Evolutionary conservation across 2,113 vertebrate species (phyloP), one percentile per base, ranked within the genome.

Genomic region (Sebastes fasciatus): DNA sequence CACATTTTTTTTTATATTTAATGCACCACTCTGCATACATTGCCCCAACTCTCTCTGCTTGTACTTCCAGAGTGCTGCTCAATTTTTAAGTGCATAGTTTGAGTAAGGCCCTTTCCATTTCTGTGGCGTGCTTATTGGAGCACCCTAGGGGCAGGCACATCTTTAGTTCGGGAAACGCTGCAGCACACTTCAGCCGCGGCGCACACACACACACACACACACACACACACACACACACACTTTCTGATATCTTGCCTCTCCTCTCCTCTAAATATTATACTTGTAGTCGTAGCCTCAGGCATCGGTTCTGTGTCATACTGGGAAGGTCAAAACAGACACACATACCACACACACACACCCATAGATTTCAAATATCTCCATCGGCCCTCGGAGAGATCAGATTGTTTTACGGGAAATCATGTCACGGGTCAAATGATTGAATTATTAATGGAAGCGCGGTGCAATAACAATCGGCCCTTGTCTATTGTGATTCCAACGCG

Each of bases 381-480:
- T 91, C 89, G 82, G 82, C 73, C 87, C 91, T 91, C 86, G 52
- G 87, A 92, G 90, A 34, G 90, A 91, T 92, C 80, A 87, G 91
- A 94, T 94, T 93, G 90, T 94, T 95, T 95, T 94, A 94, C 93
- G 86, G 93, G 92, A 95, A 95, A 93, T 91, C 92, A 85, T 95
- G 94, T 95, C 93, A 93, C 42, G 84, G 94, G 94, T 95, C 94
- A 95, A 94, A 95, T 91, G 93, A 94, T 91, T 95, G 94, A 94
- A 95, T 95, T 94, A 95, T 95, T 94, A 94, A 95, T 95, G 94
- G 71, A 66, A 74, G 85, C 79, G 91, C 71, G 54, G 91, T 85
- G 92, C 94, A 94, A 93, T 92, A 94, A 94, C 92, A 94, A 94
- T 93, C 87, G 49, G 74, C 60, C 79, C 88, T 84, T 91, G 93